Evolutionary conservation across 2,888 invertebrate species (phyloP).

Genomic region (Spisula solida): DNA sequence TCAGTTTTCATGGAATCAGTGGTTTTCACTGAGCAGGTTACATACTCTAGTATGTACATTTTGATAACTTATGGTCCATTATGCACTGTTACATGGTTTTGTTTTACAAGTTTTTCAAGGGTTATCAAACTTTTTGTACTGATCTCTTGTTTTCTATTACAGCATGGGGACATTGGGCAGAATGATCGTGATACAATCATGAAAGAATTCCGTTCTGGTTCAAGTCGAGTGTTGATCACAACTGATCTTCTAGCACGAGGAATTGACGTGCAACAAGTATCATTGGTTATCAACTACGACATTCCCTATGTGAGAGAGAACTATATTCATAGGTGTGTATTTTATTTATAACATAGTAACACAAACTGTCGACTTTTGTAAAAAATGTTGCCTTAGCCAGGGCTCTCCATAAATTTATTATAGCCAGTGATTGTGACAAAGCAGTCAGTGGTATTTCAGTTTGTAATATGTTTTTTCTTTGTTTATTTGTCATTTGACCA

Average conservation of each 20-base stretch:
- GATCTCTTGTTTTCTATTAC: constrained; percentile 53
- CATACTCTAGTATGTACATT: too few species aligned
- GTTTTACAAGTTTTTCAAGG: background rate
- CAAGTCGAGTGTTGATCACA: constrained; percentile 98
- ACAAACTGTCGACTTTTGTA: background rate
- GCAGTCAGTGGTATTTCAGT: too few species aligned
- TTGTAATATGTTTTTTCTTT: too few species aligned
- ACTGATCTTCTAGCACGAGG: constrained; percentile 99
- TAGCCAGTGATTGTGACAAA: too few species aligned
- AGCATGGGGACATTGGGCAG: constrained; percentile 99
- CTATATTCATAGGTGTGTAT: constrained; percentile 97
- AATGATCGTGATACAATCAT: constrained; percentile 99
- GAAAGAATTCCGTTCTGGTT: constrained; percentile 99
- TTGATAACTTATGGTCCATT: too few species aligned
- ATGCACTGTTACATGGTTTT: background rate
- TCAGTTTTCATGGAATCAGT: too few species aligned
- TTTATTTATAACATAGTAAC: background rate
- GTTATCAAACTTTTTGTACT: background rate
- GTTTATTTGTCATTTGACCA: too few species aligned
- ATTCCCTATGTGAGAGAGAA: constrained; percentile 99
- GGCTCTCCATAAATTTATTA: too few species aligned
- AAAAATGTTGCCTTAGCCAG: too few species aligned
- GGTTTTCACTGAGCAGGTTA: too few species aligned
- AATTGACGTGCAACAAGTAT: constrained; percentile 99
- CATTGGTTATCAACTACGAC: constrained; percentile 99